These are phyloP conservation scores for Conchocele bisecta DNA, from an alignment of 2,888 invertebrate genomes.

Conservation along the genomic window DNA sequence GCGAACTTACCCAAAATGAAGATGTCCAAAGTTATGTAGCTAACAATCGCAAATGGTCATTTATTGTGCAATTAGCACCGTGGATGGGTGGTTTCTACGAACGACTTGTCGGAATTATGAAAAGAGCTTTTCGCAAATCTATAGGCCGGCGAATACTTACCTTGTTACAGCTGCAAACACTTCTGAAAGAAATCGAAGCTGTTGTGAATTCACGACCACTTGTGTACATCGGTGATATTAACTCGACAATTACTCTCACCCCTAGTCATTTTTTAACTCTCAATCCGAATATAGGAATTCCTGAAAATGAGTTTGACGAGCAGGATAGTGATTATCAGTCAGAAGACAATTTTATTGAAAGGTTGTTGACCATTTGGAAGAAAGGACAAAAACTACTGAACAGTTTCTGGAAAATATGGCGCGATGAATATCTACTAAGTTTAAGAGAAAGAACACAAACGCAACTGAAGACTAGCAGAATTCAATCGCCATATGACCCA, in stretches of 20 bases:
- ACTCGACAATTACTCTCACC: constrained; percentile 12
- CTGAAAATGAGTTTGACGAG: constrained; percentile 5
- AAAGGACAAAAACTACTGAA: constrained; percentile 21
- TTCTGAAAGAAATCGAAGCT: constrained; percentile 5
- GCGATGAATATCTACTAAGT: constrained; percentile 16
- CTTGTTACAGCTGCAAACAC: background rate
- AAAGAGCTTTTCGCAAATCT: constrained; percentile 18
- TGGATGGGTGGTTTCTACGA: constrained; percentile 23
- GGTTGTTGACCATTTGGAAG: constrained; percentile 14
- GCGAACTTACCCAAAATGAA: background rate
- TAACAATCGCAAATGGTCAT: background rate
- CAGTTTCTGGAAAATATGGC: constrained; percentile 12
- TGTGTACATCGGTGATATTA: constrained; percentile 23
- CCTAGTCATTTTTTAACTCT: constrained; percentile 21
- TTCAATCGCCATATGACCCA: constrained; percentile 3
- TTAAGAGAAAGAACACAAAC: constrained; percentile 5
- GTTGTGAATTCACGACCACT: constrained; percentile 25
- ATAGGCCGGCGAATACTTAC: background rate
- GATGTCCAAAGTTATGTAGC: background rate
- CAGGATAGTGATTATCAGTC: constrained; percentile 5
- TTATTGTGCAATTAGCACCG: constrained; percentile 3
- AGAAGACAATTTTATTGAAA: background rate
- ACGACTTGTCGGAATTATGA: constrained; percentile 9
- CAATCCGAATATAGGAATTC: constrained; percentile 20
- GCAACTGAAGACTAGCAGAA: constrained; percentile 4